Evolutionary conservation across 2,113 vertebrate species (phyloP), one percentile per base, ranked within the genome.

Genomic region (Percopsis transmontana): DNA sequence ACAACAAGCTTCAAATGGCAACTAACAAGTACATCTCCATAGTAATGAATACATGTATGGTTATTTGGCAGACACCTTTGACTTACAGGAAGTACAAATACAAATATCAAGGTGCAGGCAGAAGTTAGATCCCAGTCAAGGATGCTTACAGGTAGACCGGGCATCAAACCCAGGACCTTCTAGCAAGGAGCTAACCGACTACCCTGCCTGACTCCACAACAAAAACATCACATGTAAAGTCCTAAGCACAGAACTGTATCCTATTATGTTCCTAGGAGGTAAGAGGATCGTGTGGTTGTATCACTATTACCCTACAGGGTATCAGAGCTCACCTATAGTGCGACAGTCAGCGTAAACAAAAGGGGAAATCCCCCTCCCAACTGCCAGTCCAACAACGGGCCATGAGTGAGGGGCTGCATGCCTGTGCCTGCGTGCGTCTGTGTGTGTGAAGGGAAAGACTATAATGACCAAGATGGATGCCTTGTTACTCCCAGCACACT

Each of bases 361-460:
- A 59, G 53, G 19, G 62, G 51, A 82, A 79, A 78, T 74, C 76
- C 73, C 42, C 50, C 63, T 20, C 18, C 79, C 82, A 68, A 56
- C 72, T 82, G 16, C 14, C n/a, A 70, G 58, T 65, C 79, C 78
- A 62, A 76, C 82, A 19, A 14, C 21, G 73, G 60, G 66, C 80
- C 75, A 73, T 72, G 67, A 76, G 47, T 51, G 41, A 64, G 40
- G 13, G 12, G 53, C 15, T 18, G 19, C 12, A 20, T 41, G 18
- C 20, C 14, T 45, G 58, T 41, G 11, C 18, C 6, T 33, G 50
- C 8, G 50, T 20, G 60, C 20, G 62, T 48, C 66, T n/a, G 54
- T 47, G 44, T 54, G 59, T 60, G 38, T 74, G 55, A 3, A 20
- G 11, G 3, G 51, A 15, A 42, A 38, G 40, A 33, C n/a, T 21